Evolutionary conservation across 2,888 invertebrate genomes (phyloP).

Genomic region (Sipunculus nudus): DNA sequence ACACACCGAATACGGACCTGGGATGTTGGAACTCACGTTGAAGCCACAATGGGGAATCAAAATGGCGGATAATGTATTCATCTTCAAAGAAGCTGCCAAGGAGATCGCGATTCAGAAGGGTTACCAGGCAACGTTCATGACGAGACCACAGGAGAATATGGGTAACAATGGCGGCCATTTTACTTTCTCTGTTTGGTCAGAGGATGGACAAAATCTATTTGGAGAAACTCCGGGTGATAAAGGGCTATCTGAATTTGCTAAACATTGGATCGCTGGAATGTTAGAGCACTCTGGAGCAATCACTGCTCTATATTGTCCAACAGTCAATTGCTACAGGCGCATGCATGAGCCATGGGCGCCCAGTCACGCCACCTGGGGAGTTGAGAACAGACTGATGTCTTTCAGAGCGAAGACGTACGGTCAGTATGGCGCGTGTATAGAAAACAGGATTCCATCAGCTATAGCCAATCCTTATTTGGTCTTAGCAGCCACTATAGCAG

Average conservation of each 20-base stretch:
- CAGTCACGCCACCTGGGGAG: slow-evolving; percentile 13
- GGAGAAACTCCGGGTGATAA: slow-evolving; percentile 15
- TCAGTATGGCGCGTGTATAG: slow-evolving; percentile 12
- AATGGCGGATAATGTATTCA: slow-evolving; percentile 16
- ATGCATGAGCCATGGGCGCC: slow-evolving; percentile 11
- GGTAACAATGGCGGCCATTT: slow-evolving; percentile 28
- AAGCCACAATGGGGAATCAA: slow-evolving; percentile 15
- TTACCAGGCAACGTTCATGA: slow-evolving; percentile 24
- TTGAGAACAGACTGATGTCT: slow-evolving; percentile 13
- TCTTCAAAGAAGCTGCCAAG: slow-evolving; percentile 18
- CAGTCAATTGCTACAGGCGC: slow-evolving; percentile 29
- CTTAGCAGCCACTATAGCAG: slow-evolving; percentile 26
- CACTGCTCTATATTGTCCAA: slow-evolving; percentile 18
- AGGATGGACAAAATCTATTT: slow-evolving; percentile 18
- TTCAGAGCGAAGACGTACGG: slow-evolving; percentile 15
- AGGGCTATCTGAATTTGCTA: slow-evolving; percentile 24
- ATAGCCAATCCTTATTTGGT: slow-evolving; percentile 26
- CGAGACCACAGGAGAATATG: not conserved
- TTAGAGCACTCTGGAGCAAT: slow-evolving; percentile 24
- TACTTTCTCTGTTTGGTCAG: slow-evolving; percentile 36
- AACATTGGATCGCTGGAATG: slow-evolving; percentile 24
- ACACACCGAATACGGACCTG: slow-evolving; percentile 4
- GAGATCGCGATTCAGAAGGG: slow-evolving; percentile 16
- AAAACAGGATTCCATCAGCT: slow-evolving; percentile 22
- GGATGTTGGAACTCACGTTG: slow-evolving; percentile 22